Percentiles rank a stretch among this genome's conserved stretches.
These are phyloP conservation scores for Montipora cactus DNA, from an alignment of 64 coral and sea anemone genomes.

Conservation along the genomic window DNA sequence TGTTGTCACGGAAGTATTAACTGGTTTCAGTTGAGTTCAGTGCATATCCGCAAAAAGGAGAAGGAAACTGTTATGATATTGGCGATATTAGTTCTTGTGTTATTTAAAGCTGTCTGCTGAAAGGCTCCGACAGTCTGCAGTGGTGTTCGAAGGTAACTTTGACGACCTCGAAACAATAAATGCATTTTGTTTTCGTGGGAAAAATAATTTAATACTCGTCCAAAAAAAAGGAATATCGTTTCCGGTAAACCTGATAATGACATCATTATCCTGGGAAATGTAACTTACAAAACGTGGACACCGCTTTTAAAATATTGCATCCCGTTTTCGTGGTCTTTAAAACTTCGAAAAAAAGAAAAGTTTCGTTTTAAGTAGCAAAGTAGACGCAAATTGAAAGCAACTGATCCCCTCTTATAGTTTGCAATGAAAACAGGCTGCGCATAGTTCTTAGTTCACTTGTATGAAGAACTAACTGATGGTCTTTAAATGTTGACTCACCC, in stretches of 20 bases:
- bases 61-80: neutral
- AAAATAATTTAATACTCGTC: neutral
- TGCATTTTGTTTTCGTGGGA: neutral
- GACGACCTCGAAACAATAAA: neutral
- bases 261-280: too few species aligned
- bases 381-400: too few species aligned
- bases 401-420: too few species aligned
- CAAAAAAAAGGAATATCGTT: neutral
- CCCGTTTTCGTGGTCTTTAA: too few species aligned
- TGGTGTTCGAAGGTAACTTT: neutral
- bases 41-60: neutral
- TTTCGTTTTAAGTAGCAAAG: too few species aligned
- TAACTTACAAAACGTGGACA: too few species aligned
- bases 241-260: neutral
- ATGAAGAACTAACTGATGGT: too few species aligned
- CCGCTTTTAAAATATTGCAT: too few species aligned
- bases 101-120: neutral
- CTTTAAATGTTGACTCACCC: too few species aligned
- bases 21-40: neutral
- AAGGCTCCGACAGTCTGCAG: neutral
- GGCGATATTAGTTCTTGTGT: neutral
- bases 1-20: conserved; percentile 5
- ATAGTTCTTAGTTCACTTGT: neutral
- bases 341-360: too few species aligned
- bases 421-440: neutral